These are phyloP conservation scores for Dorcus hopei DNA, from an alignment of 2,888 invertebrate species.

Conservation along the genomic window DNA sequence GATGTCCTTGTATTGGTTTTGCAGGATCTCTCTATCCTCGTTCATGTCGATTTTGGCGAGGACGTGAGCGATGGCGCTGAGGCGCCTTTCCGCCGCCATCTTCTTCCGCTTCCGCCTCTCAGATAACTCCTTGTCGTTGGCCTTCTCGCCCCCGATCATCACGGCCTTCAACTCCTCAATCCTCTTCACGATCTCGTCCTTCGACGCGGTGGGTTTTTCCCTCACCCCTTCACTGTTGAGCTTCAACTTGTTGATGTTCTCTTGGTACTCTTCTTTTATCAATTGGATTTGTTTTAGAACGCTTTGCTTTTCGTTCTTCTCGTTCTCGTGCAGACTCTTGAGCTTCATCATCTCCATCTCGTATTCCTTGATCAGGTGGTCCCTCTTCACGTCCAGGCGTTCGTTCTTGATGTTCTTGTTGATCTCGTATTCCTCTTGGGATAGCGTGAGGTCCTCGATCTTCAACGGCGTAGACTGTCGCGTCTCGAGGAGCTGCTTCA, in stretches of 20 bases:
- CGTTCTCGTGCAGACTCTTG: slow-evolving; percentile 45
- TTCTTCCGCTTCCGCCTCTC: slow-evolving; percentile 66
- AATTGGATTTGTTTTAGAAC: slow-evolving; percentile 48
- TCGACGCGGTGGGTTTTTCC: slow-evolving; percentile 41
- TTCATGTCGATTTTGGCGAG: slow-evolving; percentile 61
- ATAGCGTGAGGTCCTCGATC: slow-evolving; percentile 34
- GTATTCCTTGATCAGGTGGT: slow-evolving; percentile 51
- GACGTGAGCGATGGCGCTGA: slow-evolving; percentile 57
- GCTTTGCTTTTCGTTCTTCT: slow-evolving; percentile 46
- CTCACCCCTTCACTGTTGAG: slow-evolving; percentile 56
- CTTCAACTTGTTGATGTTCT: slow-evolving; percentile 53
- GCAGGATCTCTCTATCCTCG: slow-evolving; percentile 66
- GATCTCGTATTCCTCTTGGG: slow-evolving; percentile 22
- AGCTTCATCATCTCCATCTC: slow-evolving; percentile 53
- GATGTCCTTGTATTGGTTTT: slow-evolving; percentile 74
- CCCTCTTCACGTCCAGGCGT: slow-evolving; percentile 40
- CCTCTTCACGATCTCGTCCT: slow-evolving; percentile 47
- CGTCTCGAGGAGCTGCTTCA: slow-evolving; percentile 58
- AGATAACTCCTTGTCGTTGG: slow-evolving; percentile 67
- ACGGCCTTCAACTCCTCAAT: slow-evolving; percentile 62
- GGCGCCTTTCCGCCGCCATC: slow-evolving; percentile 64
- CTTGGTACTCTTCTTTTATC: slow-evolving; percentile 58
- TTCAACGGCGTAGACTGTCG: slow-evolving; percentile 30
- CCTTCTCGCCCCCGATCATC: slow-evolving; percentile 78
- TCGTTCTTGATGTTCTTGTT: slow-evolving; percentile 25